A percentile compares a stretch with the other conserved stretches of the same genome.
Evolutionary conservation across 2,113 vertebrate genomes (phyloP).

Genomic region (Pseudopipra pipra): DNA sequence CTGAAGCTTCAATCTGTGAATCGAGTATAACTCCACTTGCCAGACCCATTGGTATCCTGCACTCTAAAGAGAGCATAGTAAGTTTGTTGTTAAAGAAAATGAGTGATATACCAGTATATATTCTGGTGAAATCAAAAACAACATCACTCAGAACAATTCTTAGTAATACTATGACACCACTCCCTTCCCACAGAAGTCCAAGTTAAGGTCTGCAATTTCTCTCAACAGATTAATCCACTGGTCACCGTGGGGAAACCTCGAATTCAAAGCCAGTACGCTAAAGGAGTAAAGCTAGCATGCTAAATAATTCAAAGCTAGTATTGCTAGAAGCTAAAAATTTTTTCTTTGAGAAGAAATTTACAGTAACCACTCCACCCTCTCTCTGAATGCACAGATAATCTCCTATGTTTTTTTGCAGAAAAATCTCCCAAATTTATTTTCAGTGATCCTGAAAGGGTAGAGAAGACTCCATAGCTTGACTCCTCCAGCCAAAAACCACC

Average conservation of each 20-base stretch:
- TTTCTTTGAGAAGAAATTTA: not conserved
- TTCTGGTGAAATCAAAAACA: not conserved
- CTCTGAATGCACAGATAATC: not conserved
- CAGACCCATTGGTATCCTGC: conserved; percentile 86
- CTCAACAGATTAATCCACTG: not conserved
- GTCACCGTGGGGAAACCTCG: not conserved
- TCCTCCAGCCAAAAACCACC: not conserved
- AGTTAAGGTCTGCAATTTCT: not conserved
- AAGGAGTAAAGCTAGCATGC: not conserved
- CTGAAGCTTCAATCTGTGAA: conserved; percentile 80
- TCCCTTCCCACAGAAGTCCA: not conserved
- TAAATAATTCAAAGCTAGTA: not conserved
- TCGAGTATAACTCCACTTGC: conserved; percentile 80
- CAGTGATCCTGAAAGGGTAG: not conserved
- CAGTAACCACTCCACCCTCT: not conserved
- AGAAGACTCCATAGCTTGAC: not conserved
- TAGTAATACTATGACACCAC: not conserved
- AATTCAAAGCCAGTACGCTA: not conserved
- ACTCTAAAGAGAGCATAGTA: conserved; percentile 71
- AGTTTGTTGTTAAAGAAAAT: not conserved
- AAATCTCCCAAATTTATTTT: not conserved
- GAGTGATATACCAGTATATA: not conserved
- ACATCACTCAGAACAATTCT: not conserved
- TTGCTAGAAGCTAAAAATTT: not conserved
- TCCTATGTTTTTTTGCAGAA: not conserved